Evolutionary conservation across 2,797 vertebrate species (phyloP).

Genomic region (Artibeus jamaicensis): DNA sequence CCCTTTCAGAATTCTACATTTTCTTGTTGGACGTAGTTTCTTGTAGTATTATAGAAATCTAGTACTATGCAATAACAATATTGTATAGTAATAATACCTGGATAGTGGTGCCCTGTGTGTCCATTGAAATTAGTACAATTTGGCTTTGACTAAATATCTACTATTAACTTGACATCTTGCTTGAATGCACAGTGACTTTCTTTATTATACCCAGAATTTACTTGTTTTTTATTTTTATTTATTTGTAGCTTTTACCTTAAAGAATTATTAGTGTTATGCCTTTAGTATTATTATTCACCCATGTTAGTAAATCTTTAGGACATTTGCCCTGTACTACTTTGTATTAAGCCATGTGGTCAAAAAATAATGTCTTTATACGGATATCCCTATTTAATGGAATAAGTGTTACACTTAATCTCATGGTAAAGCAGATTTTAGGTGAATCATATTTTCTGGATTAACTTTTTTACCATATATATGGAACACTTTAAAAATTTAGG

Average conservation of each 20-base stretch:
- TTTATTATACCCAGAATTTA: conserved; percentile 30
- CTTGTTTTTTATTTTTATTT: conserved; percentile 2
- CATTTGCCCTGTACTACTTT: neutral
- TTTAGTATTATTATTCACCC: neutral
- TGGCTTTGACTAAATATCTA: conserved; percentile 16
- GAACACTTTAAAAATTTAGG: neutral
- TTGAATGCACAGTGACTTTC: neutral
- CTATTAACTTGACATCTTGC: neutral
- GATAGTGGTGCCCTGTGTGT: neutral
- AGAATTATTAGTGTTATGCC: neutral
- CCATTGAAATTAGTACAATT: neutral
- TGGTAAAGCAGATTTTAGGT: neutral
- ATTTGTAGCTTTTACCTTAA: conserved; percentile 37
- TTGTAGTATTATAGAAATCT: neutral
- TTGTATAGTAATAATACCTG: neutral
- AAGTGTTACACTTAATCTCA: neutral
- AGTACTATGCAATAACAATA: neutral
- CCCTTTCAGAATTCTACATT: neutral
- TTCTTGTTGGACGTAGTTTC: conserved; percentile 30
- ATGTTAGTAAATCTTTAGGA: neutral
- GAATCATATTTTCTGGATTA: neutral
- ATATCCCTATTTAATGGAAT: conserved; percentile 7
- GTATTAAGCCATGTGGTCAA: neutral
- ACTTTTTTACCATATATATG: neutral
- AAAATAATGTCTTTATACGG: conserved; percentile 23